phyloP scores from a whole-genome alignment of 2,113 vertebrate species.

The Eulemur macaco region DNA sequence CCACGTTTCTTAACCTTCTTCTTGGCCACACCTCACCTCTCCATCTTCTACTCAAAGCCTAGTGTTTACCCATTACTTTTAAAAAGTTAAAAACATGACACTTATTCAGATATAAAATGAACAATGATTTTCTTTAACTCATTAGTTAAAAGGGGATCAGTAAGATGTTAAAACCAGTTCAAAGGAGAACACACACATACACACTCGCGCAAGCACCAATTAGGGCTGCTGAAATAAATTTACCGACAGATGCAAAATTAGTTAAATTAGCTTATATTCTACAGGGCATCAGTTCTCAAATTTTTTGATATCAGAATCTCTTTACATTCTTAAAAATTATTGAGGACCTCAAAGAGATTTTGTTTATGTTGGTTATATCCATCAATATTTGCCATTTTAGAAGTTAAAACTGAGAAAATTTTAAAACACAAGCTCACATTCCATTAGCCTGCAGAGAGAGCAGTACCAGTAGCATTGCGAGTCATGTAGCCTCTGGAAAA shows the following conservation, averaged over 20 bases:
- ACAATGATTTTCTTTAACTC: background rate
- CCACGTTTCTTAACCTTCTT: background rate
- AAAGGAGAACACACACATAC: background rate
- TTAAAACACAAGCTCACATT: too few species aligned
- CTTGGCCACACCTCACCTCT: background rate
- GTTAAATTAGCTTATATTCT: background rate
- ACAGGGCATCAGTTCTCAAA: background rate
- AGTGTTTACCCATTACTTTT: background rate
- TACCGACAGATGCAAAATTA: background rate
- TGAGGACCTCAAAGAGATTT: background rate
- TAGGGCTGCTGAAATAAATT: background rate
- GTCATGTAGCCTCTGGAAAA: background rate
- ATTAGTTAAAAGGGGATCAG: background rate
- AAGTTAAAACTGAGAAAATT: background rate
- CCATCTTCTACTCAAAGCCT: background rate
- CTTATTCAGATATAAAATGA: background rate
- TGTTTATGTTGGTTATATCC: background rate
- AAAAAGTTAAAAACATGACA: background rate
- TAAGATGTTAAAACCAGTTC: background rate
- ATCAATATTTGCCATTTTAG: background rate
- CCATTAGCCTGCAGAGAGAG: background rate
- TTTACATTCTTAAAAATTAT: background rate
- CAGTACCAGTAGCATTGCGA: accelerated
- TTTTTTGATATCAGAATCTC: background rate
- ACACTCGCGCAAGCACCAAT: too few species aligned